Conservation (phyloP, 1,140 invertebrate genomes). For the Odontomachus brunneus region DNA sequence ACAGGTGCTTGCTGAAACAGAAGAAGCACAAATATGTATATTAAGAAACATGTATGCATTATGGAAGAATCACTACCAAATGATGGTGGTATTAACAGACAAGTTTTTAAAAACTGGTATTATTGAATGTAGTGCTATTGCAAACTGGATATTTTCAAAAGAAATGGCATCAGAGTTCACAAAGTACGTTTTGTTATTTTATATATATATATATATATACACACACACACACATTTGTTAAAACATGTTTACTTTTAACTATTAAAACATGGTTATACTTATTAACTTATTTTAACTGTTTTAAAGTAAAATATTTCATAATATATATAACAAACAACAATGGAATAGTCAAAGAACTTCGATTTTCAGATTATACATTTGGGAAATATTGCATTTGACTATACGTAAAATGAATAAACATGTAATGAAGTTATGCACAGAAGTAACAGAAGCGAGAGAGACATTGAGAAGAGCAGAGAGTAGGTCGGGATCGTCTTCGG, state of each 20-base stretch:
- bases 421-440: constrained; percentile 93
- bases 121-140: constrained; percentile 97
- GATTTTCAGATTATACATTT: constrained; percentile 92
- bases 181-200: constrained; percentile 86
- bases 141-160: constrained; percentile 99
- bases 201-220: too few relatives aligned
- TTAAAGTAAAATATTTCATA: not conserved
- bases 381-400: constrained; percentile 98
- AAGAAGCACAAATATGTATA: constrained; percentile 98
- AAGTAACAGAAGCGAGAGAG: constrained; percentile 94
- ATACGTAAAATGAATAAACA: constrained; percentile 99
- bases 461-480: constrained; percentile 91
- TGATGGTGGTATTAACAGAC: constrained; percentile 98
- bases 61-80: constrained; percentile 98
- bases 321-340: not conserved
- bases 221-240: too few relatives aligned
- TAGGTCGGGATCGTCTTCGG: constrained; percentile 92
- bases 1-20: constrained; percentile 94
- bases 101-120: constrained; percentile 99
- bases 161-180: constrained; percentile 98
- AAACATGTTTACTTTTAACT: not conserved
- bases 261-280: not conserved
- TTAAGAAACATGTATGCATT: constrained; percentile 97
- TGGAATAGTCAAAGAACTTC: not conserved
- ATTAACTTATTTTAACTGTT: constrained; percentile 21